Base-by-base conservation (phyloP, 2,113 vertebrate genomes). In the Pseudopipra pipra region DNA sequence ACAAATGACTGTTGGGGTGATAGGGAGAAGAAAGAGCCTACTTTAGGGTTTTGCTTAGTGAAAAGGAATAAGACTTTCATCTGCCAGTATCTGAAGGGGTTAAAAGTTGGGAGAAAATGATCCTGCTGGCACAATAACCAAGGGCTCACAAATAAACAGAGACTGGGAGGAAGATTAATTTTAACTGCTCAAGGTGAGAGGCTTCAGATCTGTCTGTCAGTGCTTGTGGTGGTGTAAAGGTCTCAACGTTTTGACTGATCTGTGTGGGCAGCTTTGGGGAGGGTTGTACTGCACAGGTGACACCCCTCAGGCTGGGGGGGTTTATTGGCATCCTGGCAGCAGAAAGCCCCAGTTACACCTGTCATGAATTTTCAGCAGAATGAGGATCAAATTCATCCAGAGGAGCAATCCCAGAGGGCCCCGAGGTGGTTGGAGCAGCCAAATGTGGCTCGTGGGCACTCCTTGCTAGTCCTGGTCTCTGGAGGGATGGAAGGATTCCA, bases 361-460 rank as follows among this genome's bases (percentile, higher is more conserved):
- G 21, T 23, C 21, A 41, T 0, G 1, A 20, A 5, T 61, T 66
- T 13, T 33, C 22, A 68, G n/a, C 46, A 67, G 52, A 18, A 14
- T 0, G 3, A 61, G n/a, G 54, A 31, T 24, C 14, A 39, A 28
- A 24, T 35, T 28, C 3, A 4, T 24, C 17, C 4, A 4, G 37
- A 39, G 67, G 8, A 25, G n/a, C 14, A 28, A n/a, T 7, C 37
- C 11, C 11, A 11, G 31, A 22, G 24, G 47, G 14, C 35, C 14
- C 6, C 0, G 2, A 12, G 5, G 25, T 27, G 46, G 12, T 52
- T 49, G 35, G 25, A 24, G 67, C 25, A 41, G 46, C 12, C 20
- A 17, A 9, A 6, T 1, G 1, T 84, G 65, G 19, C 43, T 22
- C 24, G 2, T 8, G 17, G 66, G 24, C 8, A 15, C 14, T 25